Evolutionary conservation across 2,888 invertebrate genomes (phyloP).

Genomic region (Perdita meconis): DNA sequence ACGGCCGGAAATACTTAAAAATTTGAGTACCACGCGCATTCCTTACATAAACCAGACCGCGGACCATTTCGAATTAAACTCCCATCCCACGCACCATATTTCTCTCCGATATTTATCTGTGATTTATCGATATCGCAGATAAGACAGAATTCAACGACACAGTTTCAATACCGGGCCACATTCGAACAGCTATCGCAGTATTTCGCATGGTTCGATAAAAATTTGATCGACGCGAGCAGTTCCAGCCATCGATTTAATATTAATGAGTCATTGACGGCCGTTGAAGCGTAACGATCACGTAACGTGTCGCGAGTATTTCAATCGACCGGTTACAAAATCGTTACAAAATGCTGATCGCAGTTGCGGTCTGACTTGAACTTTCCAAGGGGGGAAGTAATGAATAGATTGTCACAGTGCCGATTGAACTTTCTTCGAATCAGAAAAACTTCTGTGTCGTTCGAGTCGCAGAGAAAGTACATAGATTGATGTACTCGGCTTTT

Average conservation of each 20-base stretch:
- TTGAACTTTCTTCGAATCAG: slow-evolving; percentile 53
- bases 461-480: slow-evolving; percentile 25
- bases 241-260: slow-evolving; percentile 31
- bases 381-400: slow-evolving; percentile 14
- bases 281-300: slow-evolving; percentile 22
- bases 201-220: slow-evolving; percentile 1
- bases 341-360: slow-evolving; percentile 45
- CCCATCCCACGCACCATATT: slow-evolving; percentile 24
- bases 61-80: slow-evolving; percentile 45
- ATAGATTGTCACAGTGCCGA: slow-evolving; percentile 18
- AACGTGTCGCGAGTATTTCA: slow-evolving; percentile 41
- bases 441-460: slow-evolving; percentile 33
- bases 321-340: slow-evolving; percentile 53
- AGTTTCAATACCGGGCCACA: background rate
- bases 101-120: slow-evolving; percentile 3
- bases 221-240: slow-evolving; percentile 9
- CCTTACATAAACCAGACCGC: slow-evolving; percentile 28
- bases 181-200: background rate
- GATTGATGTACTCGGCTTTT: slow-evolving; percentile 20
- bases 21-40: background rate
- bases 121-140: slow-evolving; percentile 7
- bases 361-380: slow-evolving; percentile 39
- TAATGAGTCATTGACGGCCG: slow-evolving; percentile 45
- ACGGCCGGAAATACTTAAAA: too few species aligned
- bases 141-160: slow-evolving; percentile 17